These are phyloP conservation scores for Parascotia fuliginaria DNA, from an alignment of 2,888 invertebrate genomes.

Conservation along the genomic window DNA sequence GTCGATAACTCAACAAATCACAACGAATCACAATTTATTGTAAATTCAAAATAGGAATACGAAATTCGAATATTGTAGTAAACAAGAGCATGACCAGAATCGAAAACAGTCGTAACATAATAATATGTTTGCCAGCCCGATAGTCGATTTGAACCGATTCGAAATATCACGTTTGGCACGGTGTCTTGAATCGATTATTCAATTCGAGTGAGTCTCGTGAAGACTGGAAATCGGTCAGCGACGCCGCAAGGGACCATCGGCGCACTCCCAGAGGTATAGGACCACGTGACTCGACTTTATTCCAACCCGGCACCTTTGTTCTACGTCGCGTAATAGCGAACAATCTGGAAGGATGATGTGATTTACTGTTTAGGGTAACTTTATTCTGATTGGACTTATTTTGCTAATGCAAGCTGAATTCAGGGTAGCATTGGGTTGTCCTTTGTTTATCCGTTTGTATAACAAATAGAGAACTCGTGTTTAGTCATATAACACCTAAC, in stretches of 20 bases:
- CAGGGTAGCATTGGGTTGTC: not conserved
- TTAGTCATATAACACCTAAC: too few species aligned
- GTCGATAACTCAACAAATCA: not conserved
- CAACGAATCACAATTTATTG: not conserved
- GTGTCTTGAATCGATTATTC: conserved; percentile 71
- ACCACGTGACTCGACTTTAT: conserved; percentile 70
- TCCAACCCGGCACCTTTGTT: conserved; percentile 50
- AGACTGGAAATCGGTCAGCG: conserved; percentile 70
- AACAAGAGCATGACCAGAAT: conserved; percentile 4
- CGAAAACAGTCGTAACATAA: conserved; percentile 9
- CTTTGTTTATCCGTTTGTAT: not conserved
- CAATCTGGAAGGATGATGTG: conserved; percentile 27
- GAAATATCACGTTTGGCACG: conserved; percentile 38
- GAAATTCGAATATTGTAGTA: conserved; percentile 5
- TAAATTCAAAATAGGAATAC: conserved; percentile 3
- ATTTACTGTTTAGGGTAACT: conserved; percentile 25
- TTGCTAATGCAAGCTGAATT: not conserved
- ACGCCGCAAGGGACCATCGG: conserved; percentile 50
- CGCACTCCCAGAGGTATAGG: conserved; percentile 54
- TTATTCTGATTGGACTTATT: conserved; percentile 19
- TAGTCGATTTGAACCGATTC: conserved; percentile 31
- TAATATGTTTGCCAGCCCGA: conserved; percentile 23
- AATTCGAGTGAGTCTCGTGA: conserved; percentile 72
- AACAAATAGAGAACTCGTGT: not conserved
- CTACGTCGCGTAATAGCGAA: conserved; percentile 39